These are phyloP conservation scores for Scelioninae gen. 2 DNA, from an alignment of 2,888 invertebrate genomes.

Conservation along the genomic window DNA sequence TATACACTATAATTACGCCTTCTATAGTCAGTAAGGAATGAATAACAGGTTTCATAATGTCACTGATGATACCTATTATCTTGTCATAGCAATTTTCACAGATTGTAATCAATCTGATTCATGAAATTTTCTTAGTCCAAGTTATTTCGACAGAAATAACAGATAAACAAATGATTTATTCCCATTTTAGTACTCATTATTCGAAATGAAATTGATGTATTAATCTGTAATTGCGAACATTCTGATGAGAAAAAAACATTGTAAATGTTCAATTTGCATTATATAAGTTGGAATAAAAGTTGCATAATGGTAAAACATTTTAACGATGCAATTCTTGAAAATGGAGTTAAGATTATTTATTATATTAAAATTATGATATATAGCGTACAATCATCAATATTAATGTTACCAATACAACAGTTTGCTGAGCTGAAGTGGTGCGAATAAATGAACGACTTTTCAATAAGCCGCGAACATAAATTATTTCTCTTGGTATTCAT, in stretches of 20 bases:
- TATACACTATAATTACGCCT: constrained; percentile 35
- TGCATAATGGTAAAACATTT: background rate
- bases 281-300: background rate
- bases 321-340: no score
- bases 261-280: background rate
- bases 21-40: constrained; percentile 37
- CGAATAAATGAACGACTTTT: no score
- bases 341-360: no score
- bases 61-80: constrained; percentile 37
- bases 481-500: no score
- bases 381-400: no score
- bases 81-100: constrained; percentile 26
- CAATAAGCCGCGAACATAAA: no score
- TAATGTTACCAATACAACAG: no score
- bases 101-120: constrained; percentile 7
- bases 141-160: background rate
- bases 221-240: no score
- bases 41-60: constrained; percentile 50
- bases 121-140: background rate
- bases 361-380: no score
- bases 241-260: no score
- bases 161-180: no score
- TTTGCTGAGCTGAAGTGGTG: no score
- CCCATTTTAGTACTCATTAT: background rate
- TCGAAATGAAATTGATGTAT: background rate